phyloP scores from a whole-genome alignment of 2,888 invertebrate genomes.

The Harpagoxenus sublaevis region DNA sequence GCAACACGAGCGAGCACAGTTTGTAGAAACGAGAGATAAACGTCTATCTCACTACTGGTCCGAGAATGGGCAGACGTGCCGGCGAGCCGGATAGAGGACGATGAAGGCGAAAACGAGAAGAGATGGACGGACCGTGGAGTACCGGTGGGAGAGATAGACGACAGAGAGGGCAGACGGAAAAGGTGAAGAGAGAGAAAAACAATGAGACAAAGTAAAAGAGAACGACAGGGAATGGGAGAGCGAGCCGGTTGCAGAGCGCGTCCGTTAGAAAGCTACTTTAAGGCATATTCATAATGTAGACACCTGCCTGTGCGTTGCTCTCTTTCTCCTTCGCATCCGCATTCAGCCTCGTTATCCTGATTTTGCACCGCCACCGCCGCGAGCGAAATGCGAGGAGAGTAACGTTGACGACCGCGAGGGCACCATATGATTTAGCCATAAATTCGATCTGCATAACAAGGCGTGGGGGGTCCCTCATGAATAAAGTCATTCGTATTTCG shows the following conservation, averaged over 20 bases:
- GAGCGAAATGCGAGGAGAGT: slow-evolving; percentile 62
- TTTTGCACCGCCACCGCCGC: slow-evolving; percentile 65
- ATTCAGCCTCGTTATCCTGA: slow-evolving; percentile 75
- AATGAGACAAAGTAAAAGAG: slow-evolving; percentile 18
- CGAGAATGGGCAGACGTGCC: slow-evolving; percentile 49
- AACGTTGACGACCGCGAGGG: slow-evolving; percentile 70
- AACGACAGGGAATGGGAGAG: slow-evolving; percentile 32
- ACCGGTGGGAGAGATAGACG: slow-evolving; percentile 22
- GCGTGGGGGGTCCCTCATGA: slow-evolving; percentile 76
- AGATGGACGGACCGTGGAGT: background rate
- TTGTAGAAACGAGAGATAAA: slow-evolving; percentile 60
- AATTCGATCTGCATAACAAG: slow-evolving; percentile 84
- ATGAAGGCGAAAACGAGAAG: slow-evolving; percentile 44
- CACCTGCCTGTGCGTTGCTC: slow-evolving; percentile 48
- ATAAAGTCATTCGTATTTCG: slow-evolving; percentile 83
- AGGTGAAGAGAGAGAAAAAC: slow-evolving; percentile 10
- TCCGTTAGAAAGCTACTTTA: slow-evolving; percentile 72
- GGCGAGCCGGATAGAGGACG: slow-evolving; percentile 35
- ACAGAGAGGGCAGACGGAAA: slow-evolving; percentile 15
- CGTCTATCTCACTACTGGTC: slow-evolving; percentile 58
- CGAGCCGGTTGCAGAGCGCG: slow-evolving; percentile 57
- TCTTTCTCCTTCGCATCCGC: slow-evolving; percentile 39
- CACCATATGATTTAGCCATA: slow-evolving; percentile 78
- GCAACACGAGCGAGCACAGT: slow-evolving; percentile 39
- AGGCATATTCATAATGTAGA: slow-evolving; percentile 75